These are phyloP conservation scores for Callinectes sapidus DNA, from an alignment of 2,888 invertebrate genomes.

Conservation along the genomic window DNA sequence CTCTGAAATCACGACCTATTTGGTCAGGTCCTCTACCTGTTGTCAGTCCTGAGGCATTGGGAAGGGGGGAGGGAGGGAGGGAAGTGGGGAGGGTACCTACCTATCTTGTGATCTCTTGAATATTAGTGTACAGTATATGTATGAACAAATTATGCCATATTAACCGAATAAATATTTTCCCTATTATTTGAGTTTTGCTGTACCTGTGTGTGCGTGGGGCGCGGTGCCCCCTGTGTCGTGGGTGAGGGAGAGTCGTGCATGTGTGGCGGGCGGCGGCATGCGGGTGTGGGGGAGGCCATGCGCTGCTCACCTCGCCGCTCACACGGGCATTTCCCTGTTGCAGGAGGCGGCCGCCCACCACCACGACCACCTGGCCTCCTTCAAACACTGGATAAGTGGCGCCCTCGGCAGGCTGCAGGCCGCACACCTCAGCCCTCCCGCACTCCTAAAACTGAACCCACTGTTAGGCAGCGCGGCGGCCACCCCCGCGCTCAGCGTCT, in stretches of 20 bases:
- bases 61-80: background rate
- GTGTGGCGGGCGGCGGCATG: slow-evolving; percentile 48
- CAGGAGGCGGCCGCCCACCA: slow-evolving; percentile 58
- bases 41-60: background rate
- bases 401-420: slow-evolving; percentile 60
- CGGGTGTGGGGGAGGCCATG: slow-evolving; percentile 33
- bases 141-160: slow-evolving; percentile 39
- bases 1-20: background rate
- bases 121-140: slow-evolving; percentile 44
- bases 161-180: slow-evolving; percentile 48
- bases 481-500: slow-evolving; percentile 58
- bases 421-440: slow-evolving; percentile 56
- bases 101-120: slow-evolving; percentile 52
- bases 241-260: slow-evolving; percentile 21
- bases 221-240: background rate
- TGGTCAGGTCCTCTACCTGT: background rate
- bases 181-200: background rate
- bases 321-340: slow-evolving; percentile 63
- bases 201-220: slow-evolving; percentile 34
- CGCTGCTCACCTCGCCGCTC: slow-evolving; percentile 60
- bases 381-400: slow-evolving; percentile 68
- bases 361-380: slow-evolving; percentile 57
- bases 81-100: too few species aligned
- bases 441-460: slow-evolving; percentile 61
- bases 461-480: slow-evolving; percentile 44